Evolutionary conservation across 2,113 vertebrate genomes (phyloP).

Genomic region (Grus americana): DNA sequence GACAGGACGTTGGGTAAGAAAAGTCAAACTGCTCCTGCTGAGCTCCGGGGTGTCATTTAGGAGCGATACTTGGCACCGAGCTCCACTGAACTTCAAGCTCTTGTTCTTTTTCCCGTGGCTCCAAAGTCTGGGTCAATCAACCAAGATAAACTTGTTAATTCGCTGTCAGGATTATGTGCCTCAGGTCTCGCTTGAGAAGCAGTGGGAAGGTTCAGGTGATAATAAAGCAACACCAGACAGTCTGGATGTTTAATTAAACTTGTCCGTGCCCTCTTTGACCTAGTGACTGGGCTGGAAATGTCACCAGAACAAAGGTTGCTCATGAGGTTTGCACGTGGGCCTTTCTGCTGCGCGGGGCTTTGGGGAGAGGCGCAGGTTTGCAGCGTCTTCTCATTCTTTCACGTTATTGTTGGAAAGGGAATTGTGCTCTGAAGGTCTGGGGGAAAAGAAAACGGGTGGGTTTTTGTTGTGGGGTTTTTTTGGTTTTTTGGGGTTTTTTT

Average conservation of each 20-base stretch:
- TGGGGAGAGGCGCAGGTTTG: not conserved
- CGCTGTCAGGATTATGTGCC: not conserved
- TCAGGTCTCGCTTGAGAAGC: slow-evolving; percentile 30
- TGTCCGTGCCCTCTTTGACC: not conserved
- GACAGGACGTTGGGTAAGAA: slow-evolving; percentile 27
- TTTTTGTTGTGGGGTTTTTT: too few relatives aligned
- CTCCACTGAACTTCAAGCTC: not conserved
- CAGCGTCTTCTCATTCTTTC: not conserved
- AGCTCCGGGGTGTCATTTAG: slow-evolving; percentile 21
- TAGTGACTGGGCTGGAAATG: slow-evolving; percentile 34
- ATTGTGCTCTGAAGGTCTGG: not conserved
- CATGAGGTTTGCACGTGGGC: not conserved
- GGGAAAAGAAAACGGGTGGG: not conserved
- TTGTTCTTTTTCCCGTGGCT: not conserved
- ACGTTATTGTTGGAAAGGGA: not conserved
- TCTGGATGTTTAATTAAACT: slow-evolving; percentile 51
- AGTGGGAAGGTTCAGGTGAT: slow-evolving; percentile 49
- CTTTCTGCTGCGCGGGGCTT: not conserved
- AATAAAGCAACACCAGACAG: slow-evolving; percentile 43
- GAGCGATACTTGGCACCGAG: not conserved
- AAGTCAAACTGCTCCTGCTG: slow-evolving; percentile 44
- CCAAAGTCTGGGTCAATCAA: slow-evolving; percentile 54
- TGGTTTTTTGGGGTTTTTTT: not conserved
- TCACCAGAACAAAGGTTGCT: slow-evolving; percentile 31
- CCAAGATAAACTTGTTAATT: slow-evolving; percentile 45